A percentile compares a stretch with the other conserved stretches of the same genome.
Evolutionary conservation across 2,113 vertebrate species (phyloP).

Genomic region (Brienomyrus longianalis): DNA sequence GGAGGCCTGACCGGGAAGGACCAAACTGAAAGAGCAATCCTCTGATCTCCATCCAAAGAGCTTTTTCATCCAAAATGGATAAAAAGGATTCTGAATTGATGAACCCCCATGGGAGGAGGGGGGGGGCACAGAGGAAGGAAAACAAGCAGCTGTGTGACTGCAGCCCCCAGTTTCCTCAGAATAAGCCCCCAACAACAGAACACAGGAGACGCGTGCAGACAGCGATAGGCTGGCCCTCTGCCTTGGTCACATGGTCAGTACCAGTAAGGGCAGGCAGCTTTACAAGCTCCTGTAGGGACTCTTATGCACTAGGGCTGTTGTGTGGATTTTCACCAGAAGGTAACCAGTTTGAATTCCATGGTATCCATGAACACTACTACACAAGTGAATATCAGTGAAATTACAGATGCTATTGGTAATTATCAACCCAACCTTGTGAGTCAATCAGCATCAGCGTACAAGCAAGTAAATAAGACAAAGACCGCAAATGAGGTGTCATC

Average conservation of each 20-base stretch:
- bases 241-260: neutral
- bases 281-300: neutral
- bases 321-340: neutral
- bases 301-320: neutral
- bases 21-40: neutral
- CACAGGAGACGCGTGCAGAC: neutral
- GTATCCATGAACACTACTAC: neutral
- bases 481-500: neutral
- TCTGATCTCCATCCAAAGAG: neutral
- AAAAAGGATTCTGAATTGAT: neutral
- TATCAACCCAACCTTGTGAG: neutral
- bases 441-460: neutral
- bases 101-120: neutral
- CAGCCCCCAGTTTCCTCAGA: neutral
- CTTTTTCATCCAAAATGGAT: slow-evolving; percentile 3
- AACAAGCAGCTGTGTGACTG: neutral
- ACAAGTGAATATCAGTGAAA: neutral
- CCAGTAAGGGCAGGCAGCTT: neutral
- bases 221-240: neutral
- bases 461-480: neutral
- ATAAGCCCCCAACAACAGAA: neutral
- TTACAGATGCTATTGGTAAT: neutral
- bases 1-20: neutral
- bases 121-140: neutral
- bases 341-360: neutral